Base-by-base conservation (phyloP, 2,888 invertebrate genomes). In the Panopea generosa region DNA sequence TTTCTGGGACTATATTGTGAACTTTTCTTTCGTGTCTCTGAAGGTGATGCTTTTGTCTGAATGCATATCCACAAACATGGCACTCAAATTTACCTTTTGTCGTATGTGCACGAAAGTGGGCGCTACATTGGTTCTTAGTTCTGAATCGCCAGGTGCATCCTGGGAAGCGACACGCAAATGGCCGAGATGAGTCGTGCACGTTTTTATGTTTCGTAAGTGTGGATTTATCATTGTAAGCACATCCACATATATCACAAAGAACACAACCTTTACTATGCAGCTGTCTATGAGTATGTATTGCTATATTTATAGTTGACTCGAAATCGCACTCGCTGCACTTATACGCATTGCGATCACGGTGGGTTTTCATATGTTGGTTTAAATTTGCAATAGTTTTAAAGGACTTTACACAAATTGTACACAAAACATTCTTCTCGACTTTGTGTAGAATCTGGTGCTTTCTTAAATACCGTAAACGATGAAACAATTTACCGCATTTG, bases 121-220 rank as follows among this genome's bases (percentile, higher is more conserved):
- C 91, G 18, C 82, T 76, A 65, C 90, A 89, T 87, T 89, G 89
- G 2, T 85, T 77, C 56, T 91, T 89, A 2, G 88, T 87, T 59
- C 89, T 87, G 69, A 91, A 91, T 16, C 91, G 56, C 90, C 90
- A 90, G 0, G 90, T 90, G 73, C 91, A 91, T 0, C 88, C 91
- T n/a, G 85, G 86, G 63, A 82, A 88, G 9, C 79, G 83, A 66
- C 91, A 91, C 0, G 87, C 85, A 77, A 82, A 90, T 0, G 91
- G 90, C 24, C 91, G 84, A 38, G 59, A 77, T 4, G 74, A 66
- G 61, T 91, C 91, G 71, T 91, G 91, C n/a, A 91, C 91, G 26
- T 85, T 83, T 69, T 88, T 91, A 69, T 91, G 91, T 76, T 90
- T 91, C 27, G 78, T 83, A 33, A 91, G 69, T 0, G 91, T 91